phyloP scores from a whole-genome alignment of 2,797 vertebrate species.

The Pogonophryne albipinna region DNA sequence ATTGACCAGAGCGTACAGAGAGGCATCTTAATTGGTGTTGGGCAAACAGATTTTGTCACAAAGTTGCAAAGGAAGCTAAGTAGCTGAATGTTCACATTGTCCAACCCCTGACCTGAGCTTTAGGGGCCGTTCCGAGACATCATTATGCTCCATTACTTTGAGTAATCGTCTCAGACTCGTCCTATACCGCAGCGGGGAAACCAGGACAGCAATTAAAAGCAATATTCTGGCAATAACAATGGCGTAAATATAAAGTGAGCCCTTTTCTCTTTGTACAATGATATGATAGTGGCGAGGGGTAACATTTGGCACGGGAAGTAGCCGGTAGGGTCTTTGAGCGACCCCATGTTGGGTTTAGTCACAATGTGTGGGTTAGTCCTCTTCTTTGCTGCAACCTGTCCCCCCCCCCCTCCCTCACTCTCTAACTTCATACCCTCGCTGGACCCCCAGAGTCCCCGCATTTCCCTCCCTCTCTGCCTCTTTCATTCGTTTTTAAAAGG shows the following conservation, averaged over 20 bases:
- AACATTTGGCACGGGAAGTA: constrained; percentile 74
- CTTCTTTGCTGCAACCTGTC: constrained; percentile 57
- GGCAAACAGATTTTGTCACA: constrained; percentile 91
- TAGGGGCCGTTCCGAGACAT: constrained; percentile 80
- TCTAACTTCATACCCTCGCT: constrained; percentile 46
- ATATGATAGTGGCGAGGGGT: constrained; percentile 87
- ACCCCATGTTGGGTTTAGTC: constrained; percentile 48
- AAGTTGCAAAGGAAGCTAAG: constrained; percentile 91
- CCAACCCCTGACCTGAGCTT: constrained; percentile 87
- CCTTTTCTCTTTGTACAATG: constrained; percentile 83
- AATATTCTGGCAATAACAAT: constrained; percentile 85
- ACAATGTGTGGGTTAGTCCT: constrained; percentile 30
- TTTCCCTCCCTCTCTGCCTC: constrained; percentile 64
- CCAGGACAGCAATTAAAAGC: constrained; percentile 88
- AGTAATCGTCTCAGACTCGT: constrained; percentile 87
- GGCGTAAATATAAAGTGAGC: constrained; percentile 84
- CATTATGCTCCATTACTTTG: constrained; percentile 89
- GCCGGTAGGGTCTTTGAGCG: constrained; percentile 57
- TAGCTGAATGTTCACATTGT: constrained; percentile 92
- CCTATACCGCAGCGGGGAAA: constrained; percentile 81
- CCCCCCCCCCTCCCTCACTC: constrained; percentile 18
- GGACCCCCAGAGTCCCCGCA: constrained; percentile 47
- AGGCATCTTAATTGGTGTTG: constrained; percentile 92
- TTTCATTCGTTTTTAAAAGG: constrained; percentile 81
- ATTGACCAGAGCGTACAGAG: constrained; percentile 84